Conservation (phyloP, 2,888 invertebrate species). For the Dasypogon diadema region DNA sequence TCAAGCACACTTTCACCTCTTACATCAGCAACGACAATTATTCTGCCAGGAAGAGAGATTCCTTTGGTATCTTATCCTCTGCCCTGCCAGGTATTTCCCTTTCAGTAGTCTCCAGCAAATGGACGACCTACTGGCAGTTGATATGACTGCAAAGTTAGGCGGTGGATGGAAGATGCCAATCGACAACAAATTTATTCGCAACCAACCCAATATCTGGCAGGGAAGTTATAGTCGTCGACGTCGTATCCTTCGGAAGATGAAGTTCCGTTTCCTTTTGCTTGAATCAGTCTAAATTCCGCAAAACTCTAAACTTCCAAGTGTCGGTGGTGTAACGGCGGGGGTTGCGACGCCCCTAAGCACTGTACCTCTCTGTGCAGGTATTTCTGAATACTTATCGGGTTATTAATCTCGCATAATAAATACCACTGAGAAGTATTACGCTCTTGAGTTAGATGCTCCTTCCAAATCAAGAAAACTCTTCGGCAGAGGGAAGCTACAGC, state of each 20-base stretch:
- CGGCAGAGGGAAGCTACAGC: background rate
- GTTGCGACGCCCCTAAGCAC: background rate
- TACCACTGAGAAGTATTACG: conserved; percentile 34
- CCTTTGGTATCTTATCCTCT: conserved; percentile 24
- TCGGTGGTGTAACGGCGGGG: background rate
- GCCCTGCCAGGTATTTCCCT: conserved; percentile 13
- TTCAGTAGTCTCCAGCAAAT: conserved; percentile 19
- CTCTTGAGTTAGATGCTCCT: conserved; percentile 24
- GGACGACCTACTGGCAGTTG: background rate
- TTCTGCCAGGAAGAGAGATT: background rate
- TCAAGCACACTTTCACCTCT: conserved; percentile 26
- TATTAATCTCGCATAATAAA: conserved; percentile 51
- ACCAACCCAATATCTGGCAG: conserved; percentile 4
- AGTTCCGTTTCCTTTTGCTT: background rate
- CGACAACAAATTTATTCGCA: conserved; percentile 42
- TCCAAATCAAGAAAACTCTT: conserved; percentile 3
- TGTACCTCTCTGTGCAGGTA: conserved; percentile 1
- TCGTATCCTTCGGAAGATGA: background rate
- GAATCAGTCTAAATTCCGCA: conserved; percentile 12
- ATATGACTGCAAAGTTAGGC: background rate
- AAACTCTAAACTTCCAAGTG: background rate
- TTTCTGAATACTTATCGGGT: conserved; percentile 50
- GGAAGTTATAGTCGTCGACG: background rate
- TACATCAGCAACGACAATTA: conserved; percentile 30
- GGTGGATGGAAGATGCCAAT: conserved; percentile 4